These are phyloP conservation scores for Euura saliciscinereae DNA, from an alignment of 1,140 invertebrate genomes.

Conservation along the genomic window DNA sequence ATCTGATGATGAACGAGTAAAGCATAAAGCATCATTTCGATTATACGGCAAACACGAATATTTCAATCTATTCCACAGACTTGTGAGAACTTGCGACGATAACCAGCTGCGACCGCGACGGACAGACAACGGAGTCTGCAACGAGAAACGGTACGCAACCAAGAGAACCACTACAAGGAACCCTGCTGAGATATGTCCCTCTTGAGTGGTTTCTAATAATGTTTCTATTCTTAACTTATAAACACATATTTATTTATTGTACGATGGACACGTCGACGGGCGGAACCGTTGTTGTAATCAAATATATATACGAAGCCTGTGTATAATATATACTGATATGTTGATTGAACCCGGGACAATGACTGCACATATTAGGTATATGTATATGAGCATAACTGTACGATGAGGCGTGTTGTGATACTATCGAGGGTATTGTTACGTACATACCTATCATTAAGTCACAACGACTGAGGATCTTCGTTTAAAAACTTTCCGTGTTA, in stretches of 20 bases:
- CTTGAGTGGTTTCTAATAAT: too few species aligned
- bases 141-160: constrained; percentile 41
- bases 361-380: too few species aligned
- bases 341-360: neutral
- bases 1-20: too few species aligned
- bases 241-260: constrained; percentile 38
- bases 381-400: too few species aligned
- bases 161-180: constrained; percentile 40
- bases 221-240: constrained; percentile 38
- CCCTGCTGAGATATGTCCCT: constrained; percentile 14
- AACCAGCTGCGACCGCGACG: constrained; percentile 44
- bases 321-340: neutral
- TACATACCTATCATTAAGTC: too few species aligned
- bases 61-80: constrained; percentile 41
- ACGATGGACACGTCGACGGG: neutral
- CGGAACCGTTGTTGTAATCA: neutral
- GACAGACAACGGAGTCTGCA: constrained; percentile 46
- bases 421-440: too few species aligned
- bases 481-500: too few species aligned
- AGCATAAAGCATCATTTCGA: neutral
- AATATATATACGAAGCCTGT: neutral
- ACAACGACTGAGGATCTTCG: too few species aligned
- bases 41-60: neutral
- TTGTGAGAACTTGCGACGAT: constrained; percentile 52
- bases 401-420: too few species aligned